Percentiles rank a stretch among this genome's conserved stretches.
Evolutionary conservation across 2,888 invertebrate species (phyloP).

Genomic region (Conops quadrifasciatus): DNA sequence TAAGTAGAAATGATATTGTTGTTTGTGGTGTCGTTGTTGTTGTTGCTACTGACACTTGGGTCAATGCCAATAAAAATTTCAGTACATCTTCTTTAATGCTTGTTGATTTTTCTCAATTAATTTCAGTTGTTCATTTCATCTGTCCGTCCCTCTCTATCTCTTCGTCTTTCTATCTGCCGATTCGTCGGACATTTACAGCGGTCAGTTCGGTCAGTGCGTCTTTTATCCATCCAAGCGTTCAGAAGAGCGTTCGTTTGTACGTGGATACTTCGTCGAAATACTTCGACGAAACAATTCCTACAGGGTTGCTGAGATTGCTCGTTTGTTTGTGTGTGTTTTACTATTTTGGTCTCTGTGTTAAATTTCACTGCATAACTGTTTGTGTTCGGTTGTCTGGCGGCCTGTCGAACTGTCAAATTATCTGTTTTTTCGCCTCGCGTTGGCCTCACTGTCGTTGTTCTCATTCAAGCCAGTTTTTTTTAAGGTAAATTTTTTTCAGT

Average conservation of each 20-base stretch:
- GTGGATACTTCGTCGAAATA: no score
- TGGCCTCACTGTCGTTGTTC: no score
- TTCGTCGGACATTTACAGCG: neutral
- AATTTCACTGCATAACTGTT: no score
- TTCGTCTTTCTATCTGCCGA: neutral
- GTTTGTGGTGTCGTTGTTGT: neutral
- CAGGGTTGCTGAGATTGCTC: neutral
- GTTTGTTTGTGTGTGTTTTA: neutral
- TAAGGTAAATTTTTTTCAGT: no score
- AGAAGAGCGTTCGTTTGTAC: no score
- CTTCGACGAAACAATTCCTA: neutral
- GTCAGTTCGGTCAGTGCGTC: neutral
- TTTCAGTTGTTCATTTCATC: neutral
- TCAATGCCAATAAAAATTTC: constrained; percentile 2
- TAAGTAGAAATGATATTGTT: neutral
- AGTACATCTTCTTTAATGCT: no score
- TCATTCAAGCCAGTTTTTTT: no score
- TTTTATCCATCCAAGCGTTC: no score
- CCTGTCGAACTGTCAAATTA: no score
- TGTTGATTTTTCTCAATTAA: no score
- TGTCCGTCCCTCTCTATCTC: neutral
- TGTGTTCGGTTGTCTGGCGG: no score
- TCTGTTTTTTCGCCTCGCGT: no score
- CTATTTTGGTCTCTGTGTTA: neutral
- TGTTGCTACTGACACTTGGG: neutral